These are phyloP conservation scores for Temnopleurus reevesii DNA, from an alignment of 53 echinoderm and acorn worm species.

Conservation along the genomic window DNA sequence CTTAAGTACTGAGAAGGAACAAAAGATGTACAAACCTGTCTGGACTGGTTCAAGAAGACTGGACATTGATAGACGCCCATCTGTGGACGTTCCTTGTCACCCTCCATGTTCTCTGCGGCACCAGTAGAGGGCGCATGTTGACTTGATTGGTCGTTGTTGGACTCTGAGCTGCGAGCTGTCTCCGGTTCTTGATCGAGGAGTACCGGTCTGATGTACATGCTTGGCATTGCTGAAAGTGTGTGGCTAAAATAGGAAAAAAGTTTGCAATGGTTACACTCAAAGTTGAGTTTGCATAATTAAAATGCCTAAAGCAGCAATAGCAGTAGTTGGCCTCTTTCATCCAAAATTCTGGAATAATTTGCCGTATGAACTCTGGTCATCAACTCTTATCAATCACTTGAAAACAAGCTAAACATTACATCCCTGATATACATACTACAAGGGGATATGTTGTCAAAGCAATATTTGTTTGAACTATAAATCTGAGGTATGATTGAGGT, in stretches of 20 bases:
- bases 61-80: constrained; percentile 68
- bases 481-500: constrained; percentile 51
- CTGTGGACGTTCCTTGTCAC: constrained; percentile 18
- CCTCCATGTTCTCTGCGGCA: constrained; percentile 33
- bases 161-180: not conserved
- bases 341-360: too few relatives aligned
- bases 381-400: too few relatives aligned
- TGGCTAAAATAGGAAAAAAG: constrained; percentile 63
- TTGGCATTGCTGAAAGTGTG: constrained; percentile 75
- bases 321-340: too few relatives aligned
- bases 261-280: too few relatives aligned
- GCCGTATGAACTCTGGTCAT: too few relatives aligned
- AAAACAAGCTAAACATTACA: too few relatives aligned
- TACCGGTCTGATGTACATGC: constrained; percentile 86
- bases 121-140: constrained; percentile 11
- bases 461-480: constrained; percentile 51
- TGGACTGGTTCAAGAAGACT: constrained; percentile 82
- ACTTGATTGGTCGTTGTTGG: not conserved
- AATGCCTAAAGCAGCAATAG: too few relatives aligned
- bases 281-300: too few relatives aligned
- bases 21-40: constrained; percentile 72
- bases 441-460: constrained; percentile 69
- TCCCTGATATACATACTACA: constrained; percentile 84
- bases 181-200: constrained; percentile 33
- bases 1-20: too few relatives aligned